Evolutionary conservation across 1,140 invertebrate genomes (phyloP).

Genomic region (Coenobita brevimanus): DNA sequence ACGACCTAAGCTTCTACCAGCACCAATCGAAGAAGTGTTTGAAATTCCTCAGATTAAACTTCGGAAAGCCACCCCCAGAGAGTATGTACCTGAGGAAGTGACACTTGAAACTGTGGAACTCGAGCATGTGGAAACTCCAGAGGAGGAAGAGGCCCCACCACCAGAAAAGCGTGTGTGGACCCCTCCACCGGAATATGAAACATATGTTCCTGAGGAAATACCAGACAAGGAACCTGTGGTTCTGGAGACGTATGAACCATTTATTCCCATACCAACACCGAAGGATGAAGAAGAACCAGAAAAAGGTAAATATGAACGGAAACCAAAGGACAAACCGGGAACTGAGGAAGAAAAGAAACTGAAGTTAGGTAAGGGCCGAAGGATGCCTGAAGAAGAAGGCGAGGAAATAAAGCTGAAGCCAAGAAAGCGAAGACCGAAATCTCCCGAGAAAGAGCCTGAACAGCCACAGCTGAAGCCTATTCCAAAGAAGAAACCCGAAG

Average conservation of each 20-base stretch:
- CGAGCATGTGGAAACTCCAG: constrained; percentile 56
- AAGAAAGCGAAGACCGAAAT: constrained; percentile 31
- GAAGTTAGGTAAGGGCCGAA: constrained; percentile 39
- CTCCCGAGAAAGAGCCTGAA: constrained; percentile 47
- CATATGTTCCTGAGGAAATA: constrained; percentile 58
- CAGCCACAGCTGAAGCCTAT: constrained; percentile 52
- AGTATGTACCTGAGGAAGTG: constrained; percentile 54
- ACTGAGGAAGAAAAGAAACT: constrained; percentile 41
- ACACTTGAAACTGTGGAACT: constrained; percentile 47
- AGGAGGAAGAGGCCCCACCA: constrained; percentile 34
- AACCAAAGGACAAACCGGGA: constrained; percentile 51
- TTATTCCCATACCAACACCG: neutral
- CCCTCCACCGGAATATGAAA: constrained; percentile 59
- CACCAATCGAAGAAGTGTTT: constrained; percentile 62
- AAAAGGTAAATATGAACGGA: constrained; percentile 37
- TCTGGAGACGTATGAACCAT: constrained; percentile 44
- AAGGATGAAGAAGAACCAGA: constrained; percentile 33
- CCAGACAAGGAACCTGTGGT: constrained; percentile 49
- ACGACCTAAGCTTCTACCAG: neutral
- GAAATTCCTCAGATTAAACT: constrained; percentile 30
- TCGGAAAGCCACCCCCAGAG: constrained; percentile 37
- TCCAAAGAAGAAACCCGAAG: constrained; percentile 53
- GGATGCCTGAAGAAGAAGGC: constrained; percentile 43
- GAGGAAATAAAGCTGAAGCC: constrained; percentile 37
- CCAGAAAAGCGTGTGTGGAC: constrained; percentile 49